Evolutionary conservation across 2,888 invertebrate species (phyloP), one percentile per base, ranked within the genome.

Genomic region (Gerris lacustris): DNA sequence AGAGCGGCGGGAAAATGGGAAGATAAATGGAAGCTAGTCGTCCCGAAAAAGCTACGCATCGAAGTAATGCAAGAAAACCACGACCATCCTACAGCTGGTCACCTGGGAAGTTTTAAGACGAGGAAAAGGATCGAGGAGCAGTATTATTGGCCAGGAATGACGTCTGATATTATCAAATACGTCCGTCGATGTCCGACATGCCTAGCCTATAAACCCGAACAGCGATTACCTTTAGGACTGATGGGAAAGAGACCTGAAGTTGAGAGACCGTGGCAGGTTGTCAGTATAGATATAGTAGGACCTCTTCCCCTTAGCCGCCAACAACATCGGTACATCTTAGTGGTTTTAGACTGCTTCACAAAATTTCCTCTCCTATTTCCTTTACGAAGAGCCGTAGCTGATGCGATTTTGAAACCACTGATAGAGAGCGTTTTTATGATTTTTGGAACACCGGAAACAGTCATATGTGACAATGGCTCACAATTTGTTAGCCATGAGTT

Each of bases 291-390:
- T n/a, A 9, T 71, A 0, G 68, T 71, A 5, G 71, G 70, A 0
- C 77, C 43, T 70, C 69, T 70, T 1, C 73, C 74, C 5, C 6
- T 67, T 1, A 70, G 70, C 11, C 47, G 66, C 5, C 44, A 63
- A 0, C 73, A 74, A n/a, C 62, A 71, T 66, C n/a, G 66, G 0
- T 76, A 75, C 44, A 44, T 69, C 6, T 70, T 79, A 4, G 78
- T 78, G 63, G 77, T 78, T 55, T 72, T 72, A 6, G 73, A 77
- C 43, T 73, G 75, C 15, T 73, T 72, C 62, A 77, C 77, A 76
- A 73, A 77, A 6, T 77, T 78, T 68, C 68, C 76, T 47, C 73
- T 76, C 43, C 68, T 73, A 0, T 55, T 64, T 7, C 75, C 77
- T 0, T 7, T 77, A 0, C 68, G 75, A 0, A 72, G 45, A 6